phyloP scores from a whole-genome alignment of 2,113 vertebrate genomes.

The Leptocoma aspasia region DNA sequence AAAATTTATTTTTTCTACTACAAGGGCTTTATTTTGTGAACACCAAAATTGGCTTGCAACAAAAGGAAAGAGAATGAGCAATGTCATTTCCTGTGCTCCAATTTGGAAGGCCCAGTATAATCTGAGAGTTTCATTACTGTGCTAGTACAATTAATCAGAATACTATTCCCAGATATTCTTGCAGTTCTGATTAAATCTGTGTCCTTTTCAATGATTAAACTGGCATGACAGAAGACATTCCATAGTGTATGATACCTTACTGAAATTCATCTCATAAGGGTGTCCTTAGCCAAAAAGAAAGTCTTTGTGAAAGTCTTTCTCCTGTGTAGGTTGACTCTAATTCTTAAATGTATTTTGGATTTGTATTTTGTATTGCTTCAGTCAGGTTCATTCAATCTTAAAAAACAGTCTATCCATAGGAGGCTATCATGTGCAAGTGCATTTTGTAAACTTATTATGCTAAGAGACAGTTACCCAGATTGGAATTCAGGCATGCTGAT shows the following conservation, averaged over 20 bases:
- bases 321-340: neutral
- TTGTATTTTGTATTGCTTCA: neutral
- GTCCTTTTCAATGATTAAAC: conserved; percentile 5
- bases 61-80: neutral
- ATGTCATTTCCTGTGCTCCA: neutral
- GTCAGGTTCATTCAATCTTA: neutral
- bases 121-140: neutral
- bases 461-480: conserved; percentile 36
- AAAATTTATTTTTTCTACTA: neutral
- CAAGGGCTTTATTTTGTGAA: neutral
- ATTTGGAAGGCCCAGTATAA: neutral
- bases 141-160: neutral
- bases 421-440: neutral
- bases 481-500: conserved; percentile 36
- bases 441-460: conserved; percentile 38
- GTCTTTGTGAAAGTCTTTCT: neutral
- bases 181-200: conserved; percentile 9
- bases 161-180: neutral
- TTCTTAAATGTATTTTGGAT: neutral
- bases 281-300: neutral
- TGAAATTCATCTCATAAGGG: neutral
- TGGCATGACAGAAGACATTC: neutral
- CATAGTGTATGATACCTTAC: neutral
- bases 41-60: neutral
- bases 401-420: neutral